A percentile compares a stretch with the other conserved stretches of the same genome.
These are phyloP conservation scores for Bradypus variegatus DNA, from an alignment of 2,797 vertebrate genomes.

Conservation along the genomic window DNA sequence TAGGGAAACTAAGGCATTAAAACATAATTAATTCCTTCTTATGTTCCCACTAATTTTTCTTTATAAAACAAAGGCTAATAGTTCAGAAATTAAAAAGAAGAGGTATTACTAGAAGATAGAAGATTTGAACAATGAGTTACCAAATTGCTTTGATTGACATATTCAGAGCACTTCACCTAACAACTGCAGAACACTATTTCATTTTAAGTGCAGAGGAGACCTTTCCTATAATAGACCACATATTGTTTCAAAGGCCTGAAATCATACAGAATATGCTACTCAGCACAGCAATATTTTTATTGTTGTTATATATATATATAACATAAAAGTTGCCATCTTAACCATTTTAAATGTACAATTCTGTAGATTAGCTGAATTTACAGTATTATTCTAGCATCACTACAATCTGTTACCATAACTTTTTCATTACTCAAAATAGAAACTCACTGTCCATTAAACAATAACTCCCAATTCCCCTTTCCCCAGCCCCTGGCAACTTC, in stretches of 20 bases:
- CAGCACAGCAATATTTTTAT: neutral
- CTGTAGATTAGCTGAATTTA: no score
- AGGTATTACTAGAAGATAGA: neutral
- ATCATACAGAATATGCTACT: neutral
- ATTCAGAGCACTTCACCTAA: neutral
- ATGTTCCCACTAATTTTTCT: slow-evolving; percentile 22
- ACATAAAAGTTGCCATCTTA: no score
- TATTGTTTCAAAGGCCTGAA: neutral
- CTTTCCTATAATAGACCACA: neutral
- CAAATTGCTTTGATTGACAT: neutral
- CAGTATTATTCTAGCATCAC: no score
- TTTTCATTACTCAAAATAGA: no score
- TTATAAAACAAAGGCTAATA: slow-evolving; percentile 36
- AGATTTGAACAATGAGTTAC: neutral
- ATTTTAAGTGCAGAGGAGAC: neutral
- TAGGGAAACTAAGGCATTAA: slow-evolving; percentile 44
- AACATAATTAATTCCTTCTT: slow-evolving; percentile 25
- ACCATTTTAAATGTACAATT: no score
- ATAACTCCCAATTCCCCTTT: no score
- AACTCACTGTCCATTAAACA: no score
- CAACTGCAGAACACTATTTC: neutral
- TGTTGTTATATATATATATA: no score
- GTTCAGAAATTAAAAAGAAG: slow-evolving; percentile 22
- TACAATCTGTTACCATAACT: no score
- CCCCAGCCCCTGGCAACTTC: no score